Evolutionary conservation across 2,888 invertebrate species (phyloP), one percentile per base, ranked within the genome.

Genomic region (Melanotus villosus): DNA sequence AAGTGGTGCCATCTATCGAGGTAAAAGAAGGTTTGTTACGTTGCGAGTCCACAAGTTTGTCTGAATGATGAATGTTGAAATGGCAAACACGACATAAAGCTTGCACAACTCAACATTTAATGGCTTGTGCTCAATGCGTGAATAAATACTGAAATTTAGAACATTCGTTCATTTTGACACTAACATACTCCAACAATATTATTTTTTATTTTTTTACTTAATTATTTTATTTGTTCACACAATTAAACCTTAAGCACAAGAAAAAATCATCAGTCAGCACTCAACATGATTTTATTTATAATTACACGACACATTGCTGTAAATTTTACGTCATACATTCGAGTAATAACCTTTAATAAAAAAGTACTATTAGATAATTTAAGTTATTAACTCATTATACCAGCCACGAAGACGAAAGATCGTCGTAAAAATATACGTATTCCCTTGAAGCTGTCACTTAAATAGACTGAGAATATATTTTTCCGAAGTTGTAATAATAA

Each of bases 21-120:
- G 4, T 32, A 10, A 9, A 14, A 38, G 36, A 38, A 38, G 12
- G 12, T n/a, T 12, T 14, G n/a, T n/a, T 7, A 9, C 9, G 41
- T 34, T 34, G n/a, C 34, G 34, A 34, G n/a, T 34, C 2, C 34
- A 12, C 34, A 34, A 34, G 34, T 41, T 16, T 16, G 41, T 47
- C 26, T 26, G 59, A 67, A 34, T 63, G 62, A 57, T 63, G 62
- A 43, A 62, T 68, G 62, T 68, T 19, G 68, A 68, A 68, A 68
- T 57, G 43, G 50, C 62, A 68, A 34, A 59, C 62, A 63, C 32
- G 68, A 63, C 57, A 43, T 47, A 38, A 54, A n/a, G 34, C 63
- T 68, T 68, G 34, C 68, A 63, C 63, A 68, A 68, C 56, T 23
- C 32, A 59, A 68, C 68, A 63, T 68, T 62, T 68, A 50, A 68